A percentile compares a stretch with the other conserved stretches of the same genome.
Evolutionary conservation across 2,113 vertebrate species (phyloP).

Genomic region (Morone saxatilis): DNA sequence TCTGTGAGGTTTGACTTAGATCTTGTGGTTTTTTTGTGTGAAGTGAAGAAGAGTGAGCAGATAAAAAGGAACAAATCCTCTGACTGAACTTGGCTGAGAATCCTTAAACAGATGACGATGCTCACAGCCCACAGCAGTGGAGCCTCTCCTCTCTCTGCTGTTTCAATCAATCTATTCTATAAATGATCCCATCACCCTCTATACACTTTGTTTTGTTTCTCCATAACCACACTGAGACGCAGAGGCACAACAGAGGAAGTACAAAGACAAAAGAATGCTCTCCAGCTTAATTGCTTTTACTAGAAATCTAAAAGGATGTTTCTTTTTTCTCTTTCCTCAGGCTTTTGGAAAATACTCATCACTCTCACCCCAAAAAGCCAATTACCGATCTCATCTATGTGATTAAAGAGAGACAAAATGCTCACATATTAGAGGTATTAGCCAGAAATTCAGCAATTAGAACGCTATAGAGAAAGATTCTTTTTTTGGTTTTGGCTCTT

Average conservation of each 20-base stretch:
- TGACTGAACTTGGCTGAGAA: slow-evolving; percentile 25
- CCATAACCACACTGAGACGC: neutral
- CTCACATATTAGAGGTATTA: slow-evolving; percentile 34
- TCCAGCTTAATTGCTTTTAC: slow-evolving; percentile 43
- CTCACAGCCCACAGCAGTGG: slow-evolving; percentile 4
- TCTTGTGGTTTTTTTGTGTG: neutral
- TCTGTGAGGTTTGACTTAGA: neutral
- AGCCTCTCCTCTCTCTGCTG: neutral
- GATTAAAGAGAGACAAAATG: slow-evolving; percentile 39
- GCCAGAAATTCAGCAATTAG: slow-evolving; percentile 9
- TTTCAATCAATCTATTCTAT: slow-evolving; percentile 25
- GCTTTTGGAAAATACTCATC: slow-evolving; percentile 54
- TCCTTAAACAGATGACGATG: slow-evolving; percentile 7
- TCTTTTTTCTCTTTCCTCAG: slow-evolving; percentile 3
- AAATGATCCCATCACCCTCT: slow-evolving; percentile 27
- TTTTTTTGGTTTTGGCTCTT: neutral
- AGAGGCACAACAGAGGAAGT: slow-evolving; percentile 14
- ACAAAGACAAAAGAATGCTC: slow-evolving; percentile 33
- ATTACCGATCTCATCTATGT: slow-evolving; percentile 48
- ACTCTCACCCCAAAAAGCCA: slow-evolving; percentile 29
- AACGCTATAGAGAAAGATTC: neutral
- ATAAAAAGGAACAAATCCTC: slow-evolving; percentile 23
- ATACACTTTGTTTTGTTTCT: slow-evolving; percentile 23
- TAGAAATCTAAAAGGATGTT: slow-evolving; percentile 22
- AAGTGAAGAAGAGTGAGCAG: neutral